A percentile compares a stretch with the other conserved stretches of the same genome.
Conservation (phyloP, 2,888 invertebrate species). For the Chirona hameri region DNA sequence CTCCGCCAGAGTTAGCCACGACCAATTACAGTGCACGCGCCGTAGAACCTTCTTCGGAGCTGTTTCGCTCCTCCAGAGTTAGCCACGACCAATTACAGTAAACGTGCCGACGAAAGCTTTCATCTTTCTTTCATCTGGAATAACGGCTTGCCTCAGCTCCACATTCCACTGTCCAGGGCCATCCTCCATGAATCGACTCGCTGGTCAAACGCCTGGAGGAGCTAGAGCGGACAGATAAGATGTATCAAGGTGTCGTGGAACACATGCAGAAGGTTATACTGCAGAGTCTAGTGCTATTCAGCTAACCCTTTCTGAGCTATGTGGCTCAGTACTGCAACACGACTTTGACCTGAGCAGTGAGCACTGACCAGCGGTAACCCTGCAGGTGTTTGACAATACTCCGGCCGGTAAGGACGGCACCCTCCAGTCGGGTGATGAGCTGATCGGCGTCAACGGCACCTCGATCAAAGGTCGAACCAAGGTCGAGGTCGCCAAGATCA, state of each 20-base stretch:
- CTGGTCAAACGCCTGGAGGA: constrained; percentile 78
- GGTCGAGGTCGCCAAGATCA: constrained; percentile 98
- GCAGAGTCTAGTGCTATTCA: too few relatives aligned
- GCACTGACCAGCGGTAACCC: not conserved
- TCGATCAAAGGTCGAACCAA: constrained; percentile 95
- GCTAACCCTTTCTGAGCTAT: too few relatives aligned
- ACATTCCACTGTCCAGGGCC: constrained; percentile 51
- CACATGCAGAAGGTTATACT: constrained; percentile 75
- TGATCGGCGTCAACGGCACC: constrained; percentile 87
- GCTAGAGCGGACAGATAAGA: constrained; percentile 84
- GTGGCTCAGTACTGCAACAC: too few relatives aligned
- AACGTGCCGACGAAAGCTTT: not conserved
- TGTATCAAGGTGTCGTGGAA: constrained; percentile 86
- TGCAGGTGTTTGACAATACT: constrained; percentile 90
- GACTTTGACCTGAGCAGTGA: too few relatives aligned
- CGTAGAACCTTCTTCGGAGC: too few relatives aligned
- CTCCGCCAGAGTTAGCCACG: too few relatives aligned
- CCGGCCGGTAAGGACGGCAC: constrained; percentile 91
- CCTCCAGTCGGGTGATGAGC: constrained; percentile 92
- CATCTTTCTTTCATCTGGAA: too few relatives aligned
- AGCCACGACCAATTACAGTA: too few relatives aligned
- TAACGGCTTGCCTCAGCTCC: too few relatives aligned
- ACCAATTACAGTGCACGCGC: not conserved
- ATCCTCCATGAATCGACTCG: constrained; percentile 52
- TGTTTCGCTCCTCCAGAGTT: too few relatives aligned